phyloP scores from a whole-genome alignment of 2,888 invertebrate genomes.

The Lepeophtheirus nordmannii region DNA sequence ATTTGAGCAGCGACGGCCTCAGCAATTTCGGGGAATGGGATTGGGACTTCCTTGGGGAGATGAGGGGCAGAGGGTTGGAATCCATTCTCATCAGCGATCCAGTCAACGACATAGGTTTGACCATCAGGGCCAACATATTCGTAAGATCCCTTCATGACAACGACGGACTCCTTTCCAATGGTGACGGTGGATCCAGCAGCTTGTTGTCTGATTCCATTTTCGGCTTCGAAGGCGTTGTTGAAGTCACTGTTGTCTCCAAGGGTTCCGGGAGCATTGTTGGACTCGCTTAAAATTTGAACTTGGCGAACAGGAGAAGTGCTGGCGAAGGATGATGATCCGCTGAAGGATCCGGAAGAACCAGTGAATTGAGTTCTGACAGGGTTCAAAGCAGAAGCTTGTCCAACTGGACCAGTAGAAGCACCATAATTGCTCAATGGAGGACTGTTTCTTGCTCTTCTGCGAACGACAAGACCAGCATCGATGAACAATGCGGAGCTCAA shows the following conservation, averaged over 20 bases:
- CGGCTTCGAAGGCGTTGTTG: conserved; percentile 17
- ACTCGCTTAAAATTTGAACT: not conserved
- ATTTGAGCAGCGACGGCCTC: conserved; percentile 23
- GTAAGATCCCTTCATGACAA: conserved; percentile 23
- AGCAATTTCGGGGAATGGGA: conserved; percentile 19
- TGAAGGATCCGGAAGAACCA: not conserved
- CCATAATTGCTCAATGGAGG: not conserved
- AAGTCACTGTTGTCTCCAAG: conserved; percentile 6
- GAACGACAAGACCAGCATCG: not conserved
- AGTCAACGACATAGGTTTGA: conserved; percentile 10
- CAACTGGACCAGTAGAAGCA: not conserved
- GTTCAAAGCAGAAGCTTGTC: not conserved
- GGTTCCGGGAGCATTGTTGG: conserved; percentile 6
- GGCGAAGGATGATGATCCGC: not conserved
- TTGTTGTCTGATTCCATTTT: conserved; percentile 23
- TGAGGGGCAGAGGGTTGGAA: conserved; percentile 17
- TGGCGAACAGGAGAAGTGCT: not conserved
- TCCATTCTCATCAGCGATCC: conserved; percentile 24
- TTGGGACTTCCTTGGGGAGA: conserved; percentile 17
- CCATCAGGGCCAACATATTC: conserved; percentile 20
- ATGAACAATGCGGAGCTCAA: conserved; percentile 2
- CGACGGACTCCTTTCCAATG: conserved; percentile 13
- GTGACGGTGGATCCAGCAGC: conserved; percentile 12
- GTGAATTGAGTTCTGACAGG: not conserved
- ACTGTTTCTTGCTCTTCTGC: not conserved